Percentiles rank a stretch among this genome's conserved stretches.
phyloP scores from a whole-genome alignment of 1,140 invertebrate species.

The Drosophila subobscura region DNA sequence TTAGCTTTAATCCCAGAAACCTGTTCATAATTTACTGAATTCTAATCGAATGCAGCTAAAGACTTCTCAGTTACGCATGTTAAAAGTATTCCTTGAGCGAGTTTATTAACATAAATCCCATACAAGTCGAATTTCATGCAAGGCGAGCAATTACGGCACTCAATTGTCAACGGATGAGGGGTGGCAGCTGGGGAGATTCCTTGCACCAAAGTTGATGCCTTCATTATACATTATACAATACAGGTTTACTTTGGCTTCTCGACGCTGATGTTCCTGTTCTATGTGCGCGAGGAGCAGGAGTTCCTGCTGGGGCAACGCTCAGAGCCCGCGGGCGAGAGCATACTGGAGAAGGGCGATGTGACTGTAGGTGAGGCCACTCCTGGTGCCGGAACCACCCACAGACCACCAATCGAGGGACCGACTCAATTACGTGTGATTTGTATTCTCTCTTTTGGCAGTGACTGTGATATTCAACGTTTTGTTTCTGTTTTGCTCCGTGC shows the following conservation, averaged over 20 bases:
- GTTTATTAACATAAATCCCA: slow-evolving; percentile 9
- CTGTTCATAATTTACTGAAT: neutral
- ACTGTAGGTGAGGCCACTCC: slow-evolving; percentile 56
- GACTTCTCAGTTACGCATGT: slow-evolving; percentile 2
- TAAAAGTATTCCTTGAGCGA: slow-evolving; percentile 3
- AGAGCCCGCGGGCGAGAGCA: slow-evolving; percentile 63
- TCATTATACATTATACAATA: slow-evolving; percentile 12
- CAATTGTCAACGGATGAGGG: slow-evolving; percentile 21
- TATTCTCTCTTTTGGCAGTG: slow-evolving; percentile 56
- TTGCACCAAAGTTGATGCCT: neutral
- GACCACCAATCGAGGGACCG: neutral
- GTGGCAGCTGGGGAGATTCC: neutral
- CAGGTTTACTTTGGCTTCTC: slow-evolving; percentile 76
- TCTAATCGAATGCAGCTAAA: slow-evolving; percentile 12
- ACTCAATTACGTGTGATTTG: slow-evolving; percentile 53
- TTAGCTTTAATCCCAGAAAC: no score
- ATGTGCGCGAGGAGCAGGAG: slow-evolving; percentile 69
- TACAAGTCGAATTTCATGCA: slow-evolving; percentile 5
- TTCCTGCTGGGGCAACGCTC: slow-evolving; percentile 59
- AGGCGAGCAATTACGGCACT: slow-evolving; percentile 25
- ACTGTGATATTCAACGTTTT: slow-evolving; percentile 82
- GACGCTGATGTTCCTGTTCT: slow-evolving; percentile 68
- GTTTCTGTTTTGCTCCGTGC: slow-evolving; percentile 73
- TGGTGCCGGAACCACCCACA: no score
- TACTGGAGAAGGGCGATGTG: slow-evolving; percentile 73